Percentiles rank a stretch among this genome's conserved stretches.
Evolutionary conservation across 2,113 vertebrate species (phyloP).

Genomic region (Numida meleagris): DNA sequence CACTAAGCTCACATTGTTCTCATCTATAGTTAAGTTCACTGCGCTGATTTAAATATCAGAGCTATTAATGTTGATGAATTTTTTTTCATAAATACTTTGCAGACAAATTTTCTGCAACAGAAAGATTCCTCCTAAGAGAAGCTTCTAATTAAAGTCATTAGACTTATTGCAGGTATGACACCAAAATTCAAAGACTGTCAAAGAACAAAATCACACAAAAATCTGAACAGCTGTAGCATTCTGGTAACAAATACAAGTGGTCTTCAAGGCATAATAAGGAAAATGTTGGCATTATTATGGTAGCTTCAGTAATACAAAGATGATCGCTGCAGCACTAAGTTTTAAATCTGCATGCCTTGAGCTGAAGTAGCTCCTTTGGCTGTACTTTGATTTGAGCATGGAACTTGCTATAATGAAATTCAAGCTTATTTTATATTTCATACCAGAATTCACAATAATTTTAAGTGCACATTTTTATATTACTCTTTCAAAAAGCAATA

Average conservation of each 20-base stretch:
- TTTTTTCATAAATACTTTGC: not conserved
- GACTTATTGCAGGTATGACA: not conserved
- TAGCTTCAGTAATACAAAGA: not conserved
- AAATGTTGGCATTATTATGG: not conserved
- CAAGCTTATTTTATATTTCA: not conserved
- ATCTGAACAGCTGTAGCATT: not conserved
- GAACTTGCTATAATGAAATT: not conserved
- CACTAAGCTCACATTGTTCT: not conserved
- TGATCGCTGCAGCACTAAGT: accelerated
- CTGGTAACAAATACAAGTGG: not conserved
- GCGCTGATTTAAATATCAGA: no score
- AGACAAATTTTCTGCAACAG: not conserved
- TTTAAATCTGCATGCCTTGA: not conserved
- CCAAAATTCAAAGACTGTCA: not conserved
- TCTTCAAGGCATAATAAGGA: not conserved
- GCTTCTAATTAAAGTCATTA: not conserved
- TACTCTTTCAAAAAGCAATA: not conserved
- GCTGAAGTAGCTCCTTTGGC: not conserved
- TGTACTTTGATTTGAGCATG: not conserved
- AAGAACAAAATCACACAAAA: not conserved
- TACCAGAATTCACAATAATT: not conserved
- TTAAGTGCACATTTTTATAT: accelerated
- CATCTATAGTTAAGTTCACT: not conserved
- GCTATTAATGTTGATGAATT: no score
- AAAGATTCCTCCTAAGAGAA: not conserved